Base-by-base conservation (phyloP, 2,888 invertebrate species). In the Dicranocentrus wangi region DNA sequence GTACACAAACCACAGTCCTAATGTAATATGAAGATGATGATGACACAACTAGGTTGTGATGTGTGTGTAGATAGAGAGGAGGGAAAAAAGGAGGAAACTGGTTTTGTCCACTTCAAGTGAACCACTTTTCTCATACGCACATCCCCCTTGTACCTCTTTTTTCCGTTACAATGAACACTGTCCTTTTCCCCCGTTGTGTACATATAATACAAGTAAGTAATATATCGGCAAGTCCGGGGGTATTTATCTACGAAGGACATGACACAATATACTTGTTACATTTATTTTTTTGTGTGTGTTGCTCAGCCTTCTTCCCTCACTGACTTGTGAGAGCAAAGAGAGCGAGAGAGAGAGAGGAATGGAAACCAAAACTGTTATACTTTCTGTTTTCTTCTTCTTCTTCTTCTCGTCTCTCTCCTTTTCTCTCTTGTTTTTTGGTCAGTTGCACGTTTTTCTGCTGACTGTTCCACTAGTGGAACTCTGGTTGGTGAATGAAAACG, bases 91-190 rank as follows among this genome's bases (percentile, higher is more conserved):
- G 27, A 70, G 71, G 72, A 71, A 71, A 60, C 66, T 79, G 79
- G 66, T 79, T 71, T 79, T 78, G 79, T 79, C 72, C 71, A 79
- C 79, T 79, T 79, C 58, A 65, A 79, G 65, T 66, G 55, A 79
- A 79, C 72, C 79, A 71, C 72, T 79, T 79, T 71, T 55, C 55
- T 21, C 39, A 17, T 32, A 8, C 19, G 17, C 17, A 32, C 63
- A 39, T 19, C 21, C 39, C 7, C 13, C 13, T 27, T 60, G 28
- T 63, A 63, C 19, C 32, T 66, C 42, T 39, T 63, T 42, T 19
- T n/a, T 63, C 39, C 39, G 63, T 63, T 2, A 17, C 32, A 19
- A 63, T 15, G 23, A 15, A 66, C 43, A 47, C 66, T 47, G 23
- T 65, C 5, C 47, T 2, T n/a, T 13, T 23, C 63, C 3, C 17